Evolutionary conservation across 2,888 invertebrate genomes (phyloP), one percentile per base, ranked within the genome.

Genomic region (Chloroclystis v-ata): DNA sequence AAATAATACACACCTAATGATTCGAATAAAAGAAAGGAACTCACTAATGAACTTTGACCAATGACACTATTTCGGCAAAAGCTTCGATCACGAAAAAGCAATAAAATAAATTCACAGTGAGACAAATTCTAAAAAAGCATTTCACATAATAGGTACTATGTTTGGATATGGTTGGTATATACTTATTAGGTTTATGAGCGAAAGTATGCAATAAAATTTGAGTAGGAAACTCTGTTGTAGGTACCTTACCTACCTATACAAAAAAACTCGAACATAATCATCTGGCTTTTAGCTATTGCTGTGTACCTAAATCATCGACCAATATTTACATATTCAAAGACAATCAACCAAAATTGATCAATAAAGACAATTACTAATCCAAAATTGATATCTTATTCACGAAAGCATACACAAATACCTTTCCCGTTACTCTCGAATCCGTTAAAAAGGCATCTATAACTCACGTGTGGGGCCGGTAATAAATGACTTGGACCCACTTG

Each of bases 381-480:
- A 29, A 35, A 63, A 48, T 69, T 65, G 65, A 76, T 75, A 67
- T 68, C 76, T 75, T 77, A 77, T 81, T 82, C 79, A 80, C 69
- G 67, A 42, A 49, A 45, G 45, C 41, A 28, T 61, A 35, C 35
- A 7, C 20, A 8, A 7, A n/a, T 68, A 71, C 65, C 7, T 38
- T 40, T 47, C 65, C 69, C 68, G 69, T 69, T 74, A 69, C 57
- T 50, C 55, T 49, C 12, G 49, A 60, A 58, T 61, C 57, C 51
- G 58, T 50, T 49, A 52, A 40, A 56, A 60, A 51, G 59, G 59
- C 62, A 64, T 67, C 74, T 74, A 78, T 78, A 77, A 75, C 71
- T 79, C 75, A 75, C 63, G 85, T 84, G 85, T 78, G 84, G 83
- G 75, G 52, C 81, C 59, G 64, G 75, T 77, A 78, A 83, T 84